Conservation (phyloP, 1,140 invertebrate species). For the Leptestheria dahalacensis region DNA sequence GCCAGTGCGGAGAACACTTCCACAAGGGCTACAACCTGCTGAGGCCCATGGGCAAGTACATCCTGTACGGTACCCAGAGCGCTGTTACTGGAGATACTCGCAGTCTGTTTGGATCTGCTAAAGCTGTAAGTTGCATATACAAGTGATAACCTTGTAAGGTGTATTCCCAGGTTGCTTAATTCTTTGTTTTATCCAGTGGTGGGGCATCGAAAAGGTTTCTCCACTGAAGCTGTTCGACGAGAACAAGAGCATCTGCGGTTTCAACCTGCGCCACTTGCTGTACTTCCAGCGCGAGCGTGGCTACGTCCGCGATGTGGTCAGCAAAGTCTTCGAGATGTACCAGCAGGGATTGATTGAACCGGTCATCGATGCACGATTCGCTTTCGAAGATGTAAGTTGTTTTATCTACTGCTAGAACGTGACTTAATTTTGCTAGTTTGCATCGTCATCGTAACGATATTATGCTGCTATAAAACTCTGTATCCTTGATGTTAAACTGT, state of each 20-base stretch:
- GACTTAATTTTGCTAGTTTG: neutral
- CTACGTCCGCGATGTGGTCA: slow-evolving; percentile 48
- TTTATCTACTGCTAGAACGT: slow-evolving; percentile 13
- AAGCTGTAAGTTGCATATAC: slow-evolving; percentile 50
- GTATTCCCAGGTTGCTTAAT: slow-evolving; percentile 9
- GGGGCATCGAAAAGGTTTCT: slow-evolving; percentile 78
- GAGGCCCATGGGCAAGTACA: slow-evolving; percentile 77
- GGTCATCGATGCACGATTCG: slow-evolving; percentile 66
- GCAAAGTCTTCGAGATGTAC: slow-evolving; percentile 58
- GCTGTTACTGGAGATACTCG: slow-evolving; percentile 75
- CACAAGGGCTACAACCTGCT: slow-evolving; percentile 65
- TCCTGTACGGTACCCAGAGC: slow-evolving; percentile 71
- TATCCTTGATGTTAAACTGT: neutral
- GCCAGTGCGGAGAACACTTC: slow-evolving; percentile 74
- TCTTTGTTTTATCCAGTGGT: slow-evolving; percentile 42
- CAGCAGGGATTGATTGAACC: slow-evolving; percentile 61
- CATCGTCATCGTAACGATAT: neutral
- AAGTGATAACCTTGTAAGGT: neutral
- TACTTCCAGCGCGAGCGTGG: slow-evolving; percentile 59
- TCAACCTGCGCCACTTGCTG: slow-evolving; percentile 68
- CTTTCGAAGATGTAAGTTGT: slow-evolving; percentile 70
- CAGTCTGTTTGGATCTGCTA: slow-evolving; percentile 70
- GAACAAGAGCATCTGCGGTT: slow-evolving; percentile 64
- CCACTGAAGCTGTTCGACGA: slow-evolving; percentile 78
- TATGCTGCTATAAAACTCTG: too few species aligned